Base-by-base conservation (phyloP, 2,888 invertebrate genomes). In the Caenorhabditis panamensis region DNA sequence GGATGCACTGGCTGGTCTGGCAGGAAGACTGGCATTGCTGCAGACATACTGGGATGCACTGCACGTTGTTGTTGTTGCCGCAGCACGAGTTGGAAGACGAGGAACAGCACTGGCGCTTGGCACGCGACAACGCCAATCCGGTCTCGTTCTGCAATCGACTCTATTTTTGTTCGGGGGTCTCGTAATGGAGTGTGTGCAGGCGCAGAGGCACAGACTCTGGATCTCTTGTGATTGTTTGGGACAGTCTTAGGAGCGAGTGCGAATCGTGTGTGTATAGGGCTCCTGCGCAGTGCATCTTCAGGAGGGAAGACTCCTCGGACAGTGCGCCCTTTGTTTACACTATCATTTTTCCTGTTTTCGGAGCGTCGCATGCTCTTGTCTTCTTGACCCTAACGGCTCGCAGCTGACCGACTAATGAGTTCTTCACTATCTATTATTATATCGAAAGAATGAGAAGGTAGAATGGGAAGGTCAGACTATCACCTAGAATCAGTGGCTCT, bases 41-140 rank as follows among this genome's bases (percentile, higher is more conserved):
- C 31, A 86, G 79, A 56, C 86, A 86, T 13, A 84, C 75, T 24
- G 86, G 86, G 22, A 85, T 72, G 73, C 86, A 86, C 36, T 82
- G 73, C 37, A 71, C 68, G 78, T 71, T 69, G 63, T 77, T 73
- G 77, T 76, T 79, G 53, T 68, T 75, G 36, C 80, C 79, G 51
- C 86, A 86, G 78, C 84, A 85, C 31, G 78, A 79, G 68, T 82
- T 83, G 51, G 85, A 82, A n/a, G 73, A 67, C 8, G 82, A 77
- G 37, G 79, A 79, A 68, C 86, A 86, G 73, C 87, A 87, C 62
- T 86, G 86, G 58, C 86, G 75, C 82, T 86, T 86, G 77, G 86
- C 85, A 79, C 86, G 84, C 64, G 84, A 83, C 54, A 79, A 51
- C 49, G 72, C 72, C 64, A 79, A 53, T 66, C 79, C 79, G 79